These are phyloP conservation scores for Acrocephalus kingi DNA, from an alignment of 2,113 vertebrate species.

Conservation along the genomic window DNA sequence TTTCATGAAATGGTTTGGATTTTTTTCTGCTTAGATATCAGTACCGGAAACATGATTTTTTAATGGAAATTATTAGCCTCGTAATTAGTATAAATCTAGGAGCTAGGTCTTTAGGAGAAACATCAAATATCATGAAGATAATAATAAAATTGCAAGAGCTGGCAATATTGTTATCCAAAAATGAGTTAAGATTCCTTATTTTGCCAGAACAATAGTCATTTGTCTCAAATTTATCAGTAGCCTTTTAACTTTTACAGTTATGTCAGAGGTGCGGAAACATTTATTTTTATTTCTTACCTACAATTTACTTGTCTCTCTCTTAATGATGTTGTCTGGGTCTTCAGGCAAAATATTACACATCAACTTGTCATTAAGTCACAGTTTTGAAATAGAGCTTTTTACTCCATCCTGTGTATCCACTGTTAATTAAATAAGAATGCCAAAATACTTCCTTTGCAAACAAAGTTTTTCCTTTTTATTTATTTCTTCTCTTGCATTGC, in stretches of 20 bases:
- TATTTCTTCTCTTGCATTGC: neutral
- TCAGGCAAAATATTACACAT: conserved; percentile 77
- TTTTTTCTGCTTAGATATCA: neutral
- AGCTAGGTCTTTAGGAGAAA: conserved; percentile 12
- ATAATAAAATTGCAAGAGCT: conserved; percentile 36
- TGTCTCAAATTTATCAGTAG: conserved; percentile 65
- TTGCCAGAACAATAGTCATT: conserved; percentile 59
- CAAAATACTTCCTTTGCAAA: conserved; percentile 17
- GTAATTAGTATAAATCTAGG: conserved; percentile 43
- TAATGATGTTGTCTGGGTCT: conserved; percentile 74
- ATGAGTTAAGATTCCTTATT: conserved; percentile 53
- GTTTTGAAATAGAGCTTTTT: conserved; percentile 68
- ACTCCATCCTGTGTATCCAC: conserved; percentile 59
- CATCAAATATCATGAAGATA: conserved; percentile 11
- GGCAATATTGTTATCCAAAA: conserved; percentile 38
- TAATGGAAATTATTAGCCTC: conserved; percentile 24
- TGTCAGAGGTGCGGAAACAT: conserved; percentile 75
- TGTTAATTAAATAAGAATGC: conserved; percentile 64
- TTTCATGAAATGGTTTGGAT: neutral
- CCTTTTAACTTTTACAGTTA: conserved; percentile 74
- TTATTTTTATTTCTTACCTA: conserved; percentile 78
- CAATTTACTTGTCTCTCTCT: conserved; percentile 73
- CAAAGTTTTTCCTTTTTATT: neutral
- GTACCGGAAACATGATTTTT: neutral
- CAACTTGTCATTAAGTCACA: conserved; percentile 74